These are phyloP conservation scores for Anniella stebbinsi DNA, from an alignment of 2,797 vertebrate species.

Conservation along the genomic window DNA sequence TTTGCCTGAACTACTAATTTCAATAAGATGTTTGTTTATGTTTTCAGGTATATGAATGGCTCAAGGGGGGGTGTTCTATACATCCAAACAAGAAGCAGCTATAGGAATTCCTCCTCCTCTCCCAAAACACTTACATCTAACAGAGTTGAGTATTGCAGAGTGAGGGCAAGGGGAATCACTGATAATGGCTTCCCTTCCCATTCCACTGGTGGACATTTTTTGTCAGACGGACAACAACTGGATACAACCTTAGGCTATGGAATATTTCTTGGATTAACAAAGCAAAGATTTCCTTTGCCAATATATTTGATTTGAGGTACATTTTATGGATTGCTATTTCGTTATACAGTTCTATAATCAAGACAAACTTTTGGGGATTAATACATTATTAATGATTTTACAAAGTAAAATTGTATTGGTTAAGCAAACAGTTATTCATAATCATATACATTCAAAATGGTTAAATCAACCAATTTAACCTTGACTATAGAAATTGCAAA, in stretches of 20 bases:
- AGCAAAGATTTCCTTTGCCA: not conserved
- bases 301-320: not conserved
- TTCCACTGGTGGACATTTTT: not conserved
- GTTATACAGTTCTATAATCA: not conserved
- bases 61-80: not conserved
- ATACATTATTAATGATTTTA: not conserved
- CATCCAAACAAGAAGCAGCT: not conserved
- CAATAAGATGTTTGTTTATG: not conserved
- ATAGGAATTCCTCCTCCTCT: not conserved
- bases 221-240: not conserved
- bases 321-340: not conserved
- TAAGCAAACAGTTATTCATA: not conserved
- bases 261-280: not conserved
- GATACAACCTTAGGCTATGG: not conserved
- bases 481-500: conserved; percentile 36
- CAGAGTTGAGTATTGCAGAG: not conserved
- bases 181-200: not conserved
- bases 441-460: not conserved
- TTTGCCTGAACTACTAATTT: not conserved
- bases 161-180: not conserved
- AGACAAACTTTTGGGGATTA: not conserved
- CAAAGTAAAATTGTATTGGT: not conserved
- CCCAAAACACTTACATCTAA: not conserved
- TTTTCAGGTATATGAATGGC: not conserved
- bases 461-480: not conserved